phyloP scores from a whole-genome alignment of 2,888 invertebrate species.

The Cryptocephalus moraei region DNA sequence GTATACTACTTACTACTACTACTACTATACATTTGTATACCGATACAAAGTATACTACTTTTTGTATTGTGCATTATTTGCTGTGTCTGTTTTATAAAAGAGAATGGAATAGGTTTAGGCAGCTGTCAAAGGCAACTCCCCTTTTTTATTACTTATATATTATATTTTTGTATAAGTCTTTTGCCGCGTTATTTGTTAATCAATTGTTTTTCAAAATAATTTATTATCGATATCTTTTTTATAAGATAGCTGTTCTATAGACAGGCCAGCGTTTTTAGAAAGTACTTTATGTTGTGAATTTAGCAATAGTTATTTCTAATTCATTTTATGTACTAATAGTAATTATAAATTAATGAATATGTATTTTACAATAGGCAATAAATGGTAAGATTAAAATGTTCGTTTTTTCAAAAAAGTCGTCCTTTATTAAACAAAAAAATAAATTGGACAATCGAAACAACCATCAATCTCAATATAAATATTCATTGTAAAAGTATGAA shows the following conservation, averaged over 20 bases:
- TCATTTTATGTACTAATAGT: no score
- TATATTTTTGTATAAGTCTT: no score
- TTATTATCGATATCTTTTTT: no score
- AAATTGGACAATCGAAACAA: neutral
- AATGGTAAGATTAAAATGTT: slow-evolving; percentile 1
- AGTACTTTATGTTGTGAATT: no score
- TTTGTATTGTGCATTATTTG: slow-evolving; percentile 9
- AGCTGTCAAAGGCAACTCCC: slow-evolving; percentile 1
- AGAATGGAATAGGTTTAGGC: neutral
- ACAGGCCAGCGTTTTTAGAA: no score
- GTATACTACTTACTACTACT: slow-evolving; percentile 1
- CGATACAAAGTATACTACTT: slow-evolving; percentile 7
- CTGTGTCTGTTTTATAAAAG: neutral
- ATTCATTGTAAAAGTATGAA: slow-evolving; percentile 1
- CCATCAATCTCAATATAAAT: slow-evolving; percentile 2
- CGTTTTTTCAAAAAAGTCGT: no score
- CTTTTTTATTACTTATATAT: neutral
- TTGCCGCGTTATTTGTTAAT: no score
- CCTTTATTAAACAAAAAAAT: no score
- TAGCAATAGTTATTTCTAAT: no score
- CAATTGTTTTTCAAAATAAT: no score
- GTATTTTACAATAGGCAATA: slow-evolving; percentile 13
- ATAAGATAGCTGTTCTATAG: no score
- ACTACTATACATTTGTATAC: slow-evolving; percentile 6
- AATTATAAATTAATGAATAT: neutral